Percentiles rank a stretch among this genome's conserved stretches.
These are phyloP conservation scores for Lindbergichthys nudifrons DNA, from an alignment of 2,797 vertebrate species.

Conservation along the genomic window DNA sequence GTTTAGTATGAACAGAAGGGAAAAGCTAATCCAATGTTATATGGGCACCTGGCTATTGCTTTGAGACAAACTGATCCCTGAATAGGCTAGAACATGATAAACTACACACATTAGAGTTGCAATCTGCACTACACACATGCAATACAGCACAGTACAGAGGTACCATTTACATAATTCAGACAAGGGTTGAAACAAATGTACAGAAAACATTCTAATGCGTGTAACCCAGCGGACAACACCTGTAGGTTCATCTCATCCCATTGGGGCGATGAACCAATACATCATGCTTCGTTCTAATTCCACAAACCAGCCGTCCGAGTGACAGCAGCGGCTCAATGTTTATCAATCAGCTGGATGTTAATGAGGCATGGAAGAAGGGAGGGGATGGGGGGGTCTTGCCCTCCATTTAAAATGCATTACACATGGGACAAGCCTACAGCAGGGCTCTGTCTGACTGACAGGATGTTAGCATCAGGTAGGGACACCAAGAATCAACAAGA, in stretches of 20 bases:
- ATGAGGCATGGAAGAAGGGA: conserved; percentile 55
- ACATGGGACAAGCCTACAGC: conserved; percentile 42
- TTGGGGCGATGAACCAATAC: conserved; percentile 18
- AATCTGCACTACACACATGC: neutral
- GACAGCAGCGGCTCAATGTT: conserved; percentile 52
- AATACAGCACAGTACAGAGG: neutral
- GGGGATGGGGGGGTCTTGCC: conserved; percentile 28
- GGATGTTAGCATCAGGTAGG: conserved; percentile 5
- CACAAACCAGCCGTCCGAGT: conserved; percentile 3
- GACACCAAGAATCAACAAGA: conserved; percentile 17
- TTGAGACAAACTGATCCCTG: neutral
- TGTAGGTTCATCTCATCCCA: conserved; percentile 35
- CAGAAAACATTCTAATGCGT: neutral
- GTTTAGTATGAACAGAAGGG: neutral
- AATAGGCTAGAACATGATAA: neutral
- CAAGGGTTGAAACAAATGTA: conserved; percentile 12
- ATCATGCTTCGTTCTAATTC: conserved; percentile 48
- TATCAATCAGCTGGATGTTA: conserved; percentile 74
- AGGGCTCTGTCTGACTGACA: conserved; percentile 52
- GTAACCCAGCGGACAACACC: conserved; percentile 7
- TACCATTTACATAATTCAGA: neutral
- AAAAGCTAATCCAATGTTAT: neutral
- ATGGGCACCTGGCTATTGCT: neutral
- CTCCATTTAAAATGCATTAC: conserved; percentile 74
- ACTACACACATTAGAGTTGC: neutral